These are phyloP conservation scores for Lophura nycthemera DNA, from an alignment of 2,113 vertebrate species.

Conservation along the genomic window DNA sequence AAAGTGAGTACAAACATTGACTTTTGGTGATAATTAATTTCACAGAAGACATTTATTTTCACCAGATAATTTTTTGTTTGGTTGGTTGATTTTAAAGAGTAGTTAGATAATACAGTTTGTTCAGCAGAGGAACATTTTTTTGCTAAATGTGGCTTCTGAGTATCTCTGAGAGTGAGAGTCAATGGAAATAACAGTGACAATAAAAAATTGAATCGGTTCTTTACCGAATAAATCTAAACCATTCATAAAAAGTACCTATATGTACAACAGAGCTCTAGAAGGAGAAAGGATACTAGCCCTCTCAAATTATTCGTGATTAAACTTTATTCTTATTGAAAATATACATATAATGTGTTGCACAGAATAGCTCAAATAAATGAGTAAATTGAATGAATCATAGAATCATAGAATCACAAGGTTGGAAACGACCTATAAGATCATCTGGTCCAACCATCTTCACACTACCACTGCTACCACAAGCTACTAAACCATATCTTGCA, in stretches of 20 bases:
- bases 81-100: neutral
- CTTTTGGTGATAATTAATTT: neutral
- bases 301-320: neutral
- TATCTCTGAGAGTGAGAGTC: neutral
- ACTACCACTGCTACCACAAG: too few relatives aligned
- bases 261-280: neutral
- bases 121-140: neutral
- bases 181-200: neutral
- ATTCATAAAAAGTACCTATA: neutral
- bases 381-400: neutral
- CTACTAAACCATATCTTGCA: too few relatives aligned
- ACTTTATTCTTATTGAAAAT: neutral
- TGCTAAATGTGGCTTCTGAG: neutral
- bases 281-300: neutral
- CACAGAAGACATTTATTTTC: neutral
- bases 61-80: neutral
- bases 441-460: too few relatives aligned
- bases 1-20: rapidly evolving
- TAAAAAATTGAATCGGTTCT: neutral
- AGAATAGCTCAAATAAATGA: neutral
- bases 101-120: neutral
- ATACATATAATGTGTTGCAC: neutral
- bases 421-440: too few relatives aligned
- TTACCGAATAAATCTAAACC: neutral
- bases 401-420: too few relatives aligned